Evolutionary conservation across 2,888 invertebrate species (phyloP), one percentile per base, ranked within the genome.

Genomic region (Agrotis exclamationis): DNA sequence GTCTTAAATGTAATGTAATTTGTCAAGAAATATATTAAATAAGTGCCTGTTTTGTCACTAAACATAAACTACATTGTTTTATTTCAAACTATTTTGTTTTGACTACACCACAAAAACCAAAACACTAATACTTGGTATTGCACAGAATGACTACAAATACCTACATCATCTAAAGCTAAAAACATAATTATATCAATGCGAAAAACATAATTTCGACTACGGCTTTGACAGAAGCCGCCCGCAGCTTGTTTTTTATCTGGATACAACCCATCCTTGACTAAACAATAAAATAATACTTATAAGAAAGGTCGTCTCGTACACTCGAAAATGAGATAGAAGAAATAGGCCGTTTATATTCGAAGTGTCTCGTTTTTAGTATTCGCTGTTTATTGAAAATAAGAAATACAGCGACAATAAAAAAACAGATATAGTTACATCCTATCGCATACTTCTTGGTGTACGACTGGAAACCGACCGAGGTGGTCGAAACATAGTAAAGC

Each of bases 1-100:
- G 68, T 73, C 72, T 76, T 79, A 80, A 71, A 72, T 72, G 70
- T 76, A 77, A 79, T 75, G 68, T 75, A 82, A 74, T 80, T 72
- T 70, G 75, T 72, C 76, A 83, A 81, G 81, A 78, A 76, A 79
- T 71, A 73, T 70, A 81, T 80, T 79, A 73, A 73, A 85, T 66
- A 74, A 69, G 72, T 67, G 74, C 63, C 71, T 83, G 80, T 72
- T 79, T 79, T 50, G 68, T 70, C 67, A 83, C 54, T 69, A 65
- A 66, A 66, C 33, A 50, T 63, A 64, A 54, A 54, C 47, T 63
- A 82, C 54, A 53, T 63, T 67, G 74, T 63, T 57, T 71, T 48
- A 24, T 64, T 82, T 69, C 44, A 39, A 57, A 33, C 77, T 78
- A 77, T 45, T 63, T 56, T 65, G 54, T 72, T 57, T 45, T 53